Conservation (phyloP, 2,113 vertebrate genomes). For the human (Homo sapiens) region GRCh38 chr6:88461501-88462000, state of each 20-base stretch:
- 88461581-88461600: neutral
- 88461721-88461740: neutral
- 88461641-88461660: neutral
- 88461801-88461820: slow-evolving; percentile 35
- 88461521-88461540: neutral
- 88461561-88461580: neutral
- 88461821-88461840: neutral
- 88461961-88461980: neutral
- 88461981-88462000: neutral
- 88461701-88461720: neutral
- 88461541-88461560: neutral
- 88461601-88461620: neutral
- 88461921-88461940: slow-evolving; percentile 41
- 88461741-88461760: neutral
- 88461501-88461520: neutral
- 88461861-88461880: slow-evolving; percentile 42
- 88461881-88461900: slow-evolving; percentile 3
- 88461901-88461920: neutral
- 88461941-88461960: neutral
- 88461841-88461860: neutral
- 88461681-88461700: slow-evolving; percentile 30
- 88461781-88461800: neutral
- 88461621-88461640: neutral
- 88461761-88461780: neutral
- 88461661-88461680: neutral